Base-by-base conservation (phyloP, 2,888 invertebrate genomes). In the Colletes collaris region DNA sequence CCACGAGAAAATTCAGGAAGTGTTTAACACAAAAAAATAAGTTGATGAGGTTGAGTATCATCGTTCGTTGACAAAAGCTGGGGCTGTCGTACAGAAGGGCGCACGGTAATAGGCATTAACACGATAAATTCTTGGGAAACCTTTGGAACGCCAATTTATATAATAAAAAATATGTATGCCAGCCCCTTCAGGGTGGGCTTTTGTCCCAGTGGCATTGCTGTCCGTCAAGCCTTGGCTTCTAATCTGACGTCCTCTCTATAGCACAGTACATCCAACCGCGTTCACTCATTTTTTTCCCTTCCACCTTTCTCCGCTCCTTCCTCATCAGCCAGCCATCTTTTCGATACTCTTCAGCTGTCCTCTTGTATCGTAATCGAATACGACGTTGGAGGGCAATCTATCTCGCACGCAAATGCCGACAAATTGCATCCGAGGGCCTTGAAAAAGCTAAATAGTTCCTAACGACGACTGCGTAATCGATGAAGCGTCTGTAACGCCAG, bases 151-250 rank as follows among this genome's bases (percentile, higher is more conserved):
- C 88, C 83, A 91, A 91, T 92, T 92, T 92, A 92, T 92, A 89
- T 91, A 92, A 92, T 91, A 91, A 91, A 91, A 91, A 91, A 91
- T 91, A 90, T 89, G 91, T 90, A 90, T 90, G 90, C 89, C 90
- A 82, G 84, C 66, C 74, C 75, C 66, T 72, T 76, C 78, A 80
- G 81, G 77, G 82, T 71, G 75, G 82, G 84, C 76, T 84, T 81
- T 79, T 80, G 82, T 77, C 71, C 75, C 75, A 77, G 81, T 84
- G 87, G 86, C 85, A 81, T 83, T 82, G 84, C 82, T 77, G 80
- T 66, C 85, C 89, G 90, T 91, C 90, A 88, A 89, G 87, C 85
- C 89, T 91, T 90, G 91, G 91, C 92, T 92, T 91, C 91, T 92
- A 92, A 92, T 92, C 92, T 90, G 92, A 91, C 92, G 86, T 89